Base-by-base conservation (phyloP, 2,888 invertebrate species). In the Callyntrura sp. region DNA sequence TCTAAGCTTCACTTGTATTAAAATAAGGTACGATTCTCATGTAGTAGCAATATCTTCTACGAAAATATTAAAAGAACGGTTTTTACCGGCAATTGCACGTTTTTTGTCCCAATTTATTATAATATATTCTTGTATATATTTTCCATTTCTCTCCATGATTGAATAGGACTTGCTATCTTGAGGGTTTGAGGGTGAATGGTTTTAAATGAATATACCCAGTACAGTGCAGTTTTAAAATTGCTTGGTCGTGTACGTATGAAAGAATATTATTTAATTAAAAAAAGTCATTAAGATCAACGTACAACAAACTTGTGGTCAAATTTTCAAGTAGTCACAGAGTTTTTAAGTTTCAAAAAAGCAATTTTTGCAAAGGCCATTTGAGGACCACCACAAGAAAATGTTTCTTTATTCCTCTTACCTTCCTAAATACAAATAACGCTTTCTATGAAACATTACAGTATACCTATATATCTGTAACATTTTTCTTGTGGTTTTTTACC, bases 1-100 rank as follows among this genome's bases (percentile, higher is more conserved):
- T 79, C 55, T 55, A 57, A 35, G 35, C 79, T 79, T 57, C 57
- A 79, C 79, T 79, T 87, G 91, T 92, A 87, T 90, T 70, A 82
- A 85, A 90, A 57, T 91, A 91, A 91, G 91, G 91, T 91, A 91
- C 91, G 89, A 91, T 79, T 57, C 92, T 88, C 90, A 89, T 87
- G 86, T 73, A 35, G 35, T 79, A 51, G 25, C 70, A 90, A 79
- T 84, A 83, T 90, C 84, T 78, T 90, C 51, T 60, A 76, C 43
- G 43, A 35, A 82, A 62, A 82, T 51, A 82, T n/a, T 45, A 76
- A 25, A 79, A 79, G 57, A 79, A 57, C 79, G 45, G 88, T 79
- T 88, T 86, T 88, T 88, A 48, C 62, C 70, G 2, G 73, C 60
- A 81, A 68, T 1, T 51, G 12, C 35, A 35, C 35, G 35, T 35